Evolutionary conservation across 30 jellyfish, hydroid and myxozoan genomes (phyloP).

Genomic region (Turritopsis rubra): DNA sequence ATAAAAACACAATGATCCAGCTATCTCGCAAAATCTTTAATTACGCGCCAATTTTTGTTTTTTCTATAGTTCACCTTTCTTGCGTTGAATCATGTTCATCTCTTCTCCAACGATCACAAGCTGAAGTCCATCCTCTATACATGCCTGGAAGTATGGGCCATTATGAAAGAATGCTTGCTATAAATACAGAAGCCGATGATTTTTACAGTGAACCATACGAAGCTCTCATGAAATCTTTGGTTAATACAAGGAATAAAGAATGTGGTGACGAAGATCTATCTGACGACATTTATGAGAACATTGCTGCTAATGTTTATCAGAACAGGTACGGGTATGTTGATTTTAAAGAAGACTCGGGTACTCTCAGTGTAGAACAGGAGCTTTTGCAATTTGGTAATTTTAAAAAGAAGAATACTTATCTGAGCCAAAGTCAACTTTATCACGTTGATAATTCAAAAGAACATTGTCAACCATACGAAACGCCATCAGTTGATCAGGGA

Average conservation of each 20-base stretch:
- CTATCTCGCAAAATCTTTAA: no score
- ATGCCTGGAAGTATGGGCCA: not conserved
- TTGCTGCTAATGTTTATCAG: not conserved
- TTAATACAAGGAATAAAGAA: not conserved
- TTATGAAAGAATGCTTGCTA: not conserved
- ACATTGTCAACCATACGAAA: not conserved
- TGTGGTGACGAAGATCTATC: not conserved
- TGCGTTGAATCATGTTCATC: not conserved
- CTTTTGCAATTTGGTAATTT: not conserved
- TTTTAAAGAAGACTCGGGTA: not conserved
- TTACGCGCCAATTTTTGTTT: no score
- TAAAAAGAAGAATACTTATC: not conserved
- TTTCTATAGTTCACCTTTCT: not conserved
- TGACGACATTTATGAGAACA: not conserved
- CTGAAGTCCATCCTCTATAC: not conserved
- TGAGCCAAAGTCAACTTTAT: not conserved
- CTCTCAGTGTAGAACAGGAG: not conserved
- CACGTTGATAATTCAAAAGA: not conserved
- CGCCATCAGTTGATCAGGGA: not conserved
- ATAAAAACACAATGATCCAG: no score
- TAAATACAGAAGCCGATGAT: not conserved
- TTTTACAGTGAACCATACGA: not conserved
- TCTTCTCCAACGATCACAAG: not conserved
- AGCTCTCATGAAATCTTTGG: not conserved
- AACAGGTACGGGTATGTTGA: not conserved